A percentile compares a stretch with the other conserved stretches of the same genome.
Evolutionary conservation across 2,888 invertebrate genomes (phyloP).

Genomic region (Caenorhabditis zanzibari): DNA sequence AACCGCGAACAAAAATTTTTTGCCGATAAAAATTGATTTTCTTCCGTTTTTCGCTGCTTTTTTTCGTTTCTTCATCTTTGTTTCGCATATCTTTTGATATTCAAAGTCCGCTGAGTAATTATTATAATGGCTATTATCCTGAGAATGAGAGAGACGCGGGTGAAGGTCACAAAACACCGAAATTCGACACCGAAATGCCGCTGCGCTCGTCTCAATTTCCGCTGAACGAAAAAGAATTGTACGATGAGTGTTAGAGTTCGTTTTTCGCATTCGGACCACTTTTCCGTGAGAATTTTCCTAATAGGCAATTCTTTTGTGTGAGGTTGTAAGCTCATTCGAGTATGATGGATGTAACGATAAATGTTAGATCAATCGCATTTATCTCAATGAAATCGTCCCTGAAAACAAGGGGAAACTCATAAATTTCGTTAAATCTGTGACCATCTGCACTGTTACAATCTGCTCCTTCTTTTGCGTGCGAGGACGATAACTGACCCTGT

Average conservation of each 20-base stretch:
- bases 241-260: conserved; percentile 36
- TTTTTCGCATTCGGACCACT: conserved; percentile 42
- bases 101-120: conserved; percentile 37
- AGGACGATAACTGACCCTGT: conserved; percentile 36
- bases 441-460: conserved; percentile 62
- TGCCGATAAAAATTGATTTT: background rate
- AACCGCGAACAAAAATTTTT: background rate
- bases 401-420: conserved; percentile 34
- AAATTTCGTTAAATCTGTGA: conserved; percentile 21
- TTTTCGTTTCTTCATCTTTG: conserved; percentile 6
- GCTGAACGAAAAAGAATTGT: conserved; percentile 51
- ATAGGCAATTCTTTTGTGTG: background rate
- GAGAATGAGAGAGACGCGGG: conserved; percentile 40
- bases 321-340: background rate
- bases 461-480: conserved; percentile 35
- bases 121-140: conserved; percentile 63
- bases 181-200: conserved; percentile 63
- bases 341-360: background rate
- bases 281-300: conserved; percentile 21
- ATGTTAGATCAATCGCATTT: background rate
- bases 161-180: conserved; percentile 65
- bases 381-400: conserved; percentile 49
- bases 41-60: too few species aligned
- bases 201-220: conserved; percentile 56
- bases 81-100: conserved; percentile 11